Percentiles rank a stretch among this genome's conserved stretches.
These are phyloP conservation scores for Nomia melanderi DNA, from an alignment of 1,140 invertebrate genomes.

Conservation along the genomic window DNA sequence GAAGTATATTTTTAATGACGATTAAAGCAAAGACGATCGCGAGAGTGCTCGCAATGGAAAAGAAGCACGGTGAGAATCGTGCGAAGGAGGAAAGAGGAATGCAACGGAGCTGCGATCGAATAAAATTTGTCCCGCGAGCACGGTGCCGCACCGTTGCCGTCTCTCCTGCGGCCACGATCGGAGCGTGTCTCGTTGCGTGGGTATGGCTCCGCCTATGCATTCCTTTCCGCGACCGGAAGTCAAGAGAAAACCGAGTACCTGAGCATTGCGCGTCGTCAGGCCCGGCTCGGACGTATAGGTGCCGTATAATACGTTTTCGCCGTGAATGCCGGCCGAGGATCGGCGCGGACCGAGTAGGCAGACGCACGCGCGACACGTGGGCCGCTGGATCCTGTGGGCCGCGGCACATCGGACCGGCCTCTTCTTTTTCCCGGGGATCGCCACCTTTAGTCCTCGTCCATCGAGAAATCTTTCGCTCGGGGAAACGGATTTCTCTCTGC, in stretches of 20 bases:
- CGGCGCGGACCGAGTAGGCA: conserved; percentile 54
- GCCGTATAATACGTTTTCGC: conserved; percentile 42
- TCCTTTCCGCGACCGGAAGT: conserved; percentile 62
- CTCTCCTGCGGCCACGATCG: conserved; percentile 32
- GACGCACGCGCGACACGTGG: conserved; percentile 46
- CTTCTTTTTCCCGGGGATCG: neutral
- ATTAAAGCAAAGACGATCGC: too few relatives aligned
- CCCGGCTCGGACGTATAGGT: conserved; percentile 44
- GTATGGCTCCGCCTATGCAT: conserved; percentile 60
- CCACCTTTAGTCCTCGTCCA: too few relatives aligned
- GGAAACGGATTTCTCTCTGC: too few relatives aligned
- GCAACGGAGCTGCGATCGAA: too few relatives aligned
- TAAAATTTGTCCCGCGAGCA: too few relatives aligned
- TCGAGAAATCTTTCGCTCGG: too few relatives aligned
- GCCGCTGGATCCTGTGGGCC: conserved; percentile 41
- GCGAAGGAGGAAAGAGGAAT: too few relatives aligned
- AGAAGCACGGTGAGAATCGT: too few relatives aligned
- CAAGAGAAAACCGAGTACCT: conserved; percentile 59
- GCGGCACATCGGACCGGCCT: conserved; percentile 15
- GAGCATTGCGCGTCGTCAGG: conserved; percentile 42
- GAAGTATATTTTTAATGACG: too few relatives aligned
- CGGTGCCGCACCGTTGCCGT: too few relatives aligned
- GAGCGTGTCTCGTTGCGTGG: conserved; percentile 55
- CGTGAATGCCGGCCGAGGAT: conserved; percentile 45
- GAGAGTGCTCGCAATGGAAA: too few relatives aligned